Conservation (phyloP, 2,113 vertebrate genomes). For the Halichoerus grypus region DNA sequence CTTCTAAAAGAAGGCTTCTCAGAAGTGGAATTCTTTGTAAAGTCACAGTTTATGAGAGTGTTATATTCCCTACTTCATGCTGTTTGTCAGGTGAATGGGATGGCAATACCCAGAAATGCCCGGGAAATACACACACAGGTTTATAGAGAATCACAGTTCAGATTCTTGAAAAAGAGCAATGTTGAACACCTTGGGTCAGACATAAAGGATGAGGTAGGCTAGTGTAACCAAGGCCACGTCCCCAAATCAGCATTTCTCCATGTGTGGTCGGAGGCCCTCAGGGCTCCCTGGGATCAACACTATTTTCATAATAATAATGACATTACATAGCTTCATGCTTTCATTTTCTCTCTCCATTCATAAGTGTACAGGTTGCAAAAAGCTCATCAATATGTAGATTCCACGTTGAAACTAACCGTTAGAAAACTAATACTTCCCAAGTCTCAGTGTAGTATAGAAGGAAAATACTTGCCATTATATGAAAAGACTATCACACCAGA, state of each 20-base stretch:
- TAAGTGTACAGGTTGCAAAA: neutral
- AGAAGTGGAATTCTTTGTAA: constrained; percentile 47
- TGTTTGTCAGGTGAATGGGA: constrained; percentile 73
- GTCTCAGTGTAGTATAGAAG: neutral
- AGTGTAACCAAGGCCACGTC: neutral
- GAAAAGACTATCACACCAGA: neutral
- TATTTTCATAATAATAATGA: constrained; percentile 36
- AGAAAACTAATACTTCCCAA: neutral
- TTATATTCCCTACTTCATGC: constrained; percentile 62
- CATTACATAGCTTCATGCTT: neutral
- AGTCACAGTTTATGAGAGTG: constrained; percentile 51
- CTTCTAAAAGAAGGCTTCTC: constrained; percentile 58
- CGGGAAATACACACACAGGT: constrained; percentile 2
- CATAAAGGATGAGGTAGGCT: neutral
- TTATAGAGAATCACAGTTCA: constrained; percentile 31
- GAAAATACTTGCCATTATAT: constrained; percentile 1
- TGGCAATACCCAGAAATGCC: constrained; percentile 26
- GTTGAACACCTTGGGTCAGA: neutral
- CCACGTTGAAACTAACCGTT: neutral
- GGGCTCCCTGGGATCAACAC: neutral
- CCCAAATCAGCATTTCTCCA: neutral
- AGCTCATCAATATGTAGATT: neutral
- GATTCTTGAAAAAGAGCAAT: neutral
- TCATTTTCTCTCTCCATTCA: neutral
- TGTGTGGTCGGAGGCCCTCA: neutral